Evolutionary conservation across 2,113 vertebrate species (phyloP).

Genomic region (Trematocara macrostoma): DNA sequence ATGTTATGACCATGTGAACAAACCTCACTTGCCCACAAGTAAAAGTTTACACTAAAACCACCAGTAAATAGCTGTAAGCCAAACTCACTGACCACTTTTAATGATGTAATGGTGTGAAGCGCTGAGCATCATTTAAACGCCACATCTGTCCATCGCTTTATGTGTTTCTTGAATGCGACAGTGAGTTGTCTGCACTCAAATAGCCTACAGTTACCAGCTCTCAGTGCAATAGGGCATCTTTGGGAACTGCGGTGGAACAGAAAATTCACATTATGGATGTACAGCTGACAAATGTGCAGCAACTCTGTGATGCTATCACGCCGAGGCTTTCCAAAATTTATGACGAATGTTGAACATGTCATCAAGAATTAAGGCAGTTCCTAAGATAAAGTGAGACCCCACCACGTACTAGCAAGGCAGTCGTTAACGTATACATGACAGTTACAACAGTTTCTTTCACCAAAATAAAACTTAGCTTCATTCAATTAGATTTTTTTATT

Average conservation of each 20-base stretch:
- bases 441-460: background rate
- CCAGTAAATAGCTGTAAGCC: background rate
- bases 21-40: background rate
- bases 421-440: background rate
- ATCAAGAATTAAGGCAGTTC: background rate
- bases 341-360: background rate
- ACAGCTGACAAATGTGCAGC: background rate
- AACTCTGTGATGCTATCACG: fast-evolving
- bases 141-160: background rate
- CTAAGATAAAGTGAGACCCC: background rate
- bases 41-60: background rate
- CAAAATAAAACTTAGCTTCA: background rate
- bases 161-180: background rate
- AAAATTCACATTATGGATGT: background rate
- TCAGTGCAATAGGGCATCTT: background rate
- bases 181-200: background rate
- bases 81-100: background rate
- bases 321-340: background rate
- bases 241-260: background rate
- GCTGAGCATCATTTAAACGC: background rate
- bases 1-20: background rate
- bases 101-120: background rate
- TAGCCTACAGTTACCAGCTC: background rate
- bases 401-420: background rate
- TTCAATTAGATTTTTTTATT: background rate